These are phyloP conservation scores for Melitaea cinxia DNA, from an alignment of 1,140 invertebrate species.

Conservation along the genomic window DNA sequence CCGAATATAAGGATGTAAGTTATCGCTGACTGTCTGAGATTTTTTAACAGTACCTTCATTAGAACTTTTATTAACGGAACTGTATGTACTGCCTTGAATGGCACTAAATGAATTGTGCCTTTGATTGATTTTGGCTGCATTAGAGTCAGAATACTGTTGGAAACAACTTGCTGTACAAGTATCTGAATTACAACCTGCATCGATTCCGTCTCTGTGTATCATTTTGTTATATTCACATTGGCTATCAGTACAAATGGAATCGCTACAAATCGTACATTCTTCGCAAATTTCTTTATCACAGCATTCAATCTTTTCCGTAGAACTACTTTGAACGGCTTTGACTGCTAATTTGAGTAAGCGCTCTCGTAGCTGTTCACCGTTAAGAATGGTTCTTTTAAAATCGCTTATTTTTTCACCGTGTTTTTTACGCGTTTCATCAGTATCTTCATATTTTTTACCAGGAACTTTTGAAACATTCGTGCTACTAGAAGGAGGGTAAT, in stretches of 20 bases:
- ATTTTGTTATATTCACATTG: slow-evolving; percentile 78
- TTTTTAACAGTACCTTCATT: slow-evolving; percentile 73
- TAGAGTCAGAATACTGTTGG: slow-evolving; percentile 55
- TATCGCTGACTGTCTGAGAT: slow-evolving; percentile 74
- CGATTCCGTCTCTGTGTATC: slow-evolving; percentile 71
- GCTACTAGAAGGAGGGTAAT: slow-evolving; percentile 49
- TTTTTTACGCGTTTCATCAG: slow-evolving; percentile 44
- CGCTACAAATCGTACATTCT: slow-evolving; percentile 77
- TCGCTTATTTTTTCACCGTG: slow-evolving; percentile 71
- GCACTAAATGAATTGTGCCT: slow-evolving; percentile 80
- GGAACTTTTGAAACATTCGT: slow-evolving; percentile 47
- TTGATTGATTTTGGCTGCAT: slow-evolving; percentile 59
- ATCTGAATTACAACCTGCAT: slow-evolving; percentile 74
- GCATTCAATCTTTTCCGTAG: slow-evolving; percentile 77
- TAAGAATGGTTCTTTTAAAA: slow-evolving; percentile 79
- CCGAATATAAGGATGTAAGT: slow-evolving; percentile 77
- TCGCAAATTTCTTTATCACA: slow-evolving; percentile 79
- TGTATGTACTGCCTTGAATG: slow-evolving; percentile 67
- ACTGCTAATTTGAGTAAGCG: slow-evolving; percentile 83
- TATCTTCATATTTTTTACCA: slow-evolving; percentile 55
- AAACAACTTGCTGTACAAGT: slow-evolving; percentile 70
- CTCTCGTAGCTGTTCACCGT: slow-evolving; percentile 83
- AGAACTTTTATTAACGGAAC: slow-evolving; percentile 48
- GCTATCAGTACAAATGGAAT: slow-evolving; percentile 77
- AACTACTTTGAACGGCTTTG: slow-evolving; percentile 73